Evolutionary conservation across 2,888 invertebrate species (phyloP).

Genomic region (Tridacna gigas): DNA sequence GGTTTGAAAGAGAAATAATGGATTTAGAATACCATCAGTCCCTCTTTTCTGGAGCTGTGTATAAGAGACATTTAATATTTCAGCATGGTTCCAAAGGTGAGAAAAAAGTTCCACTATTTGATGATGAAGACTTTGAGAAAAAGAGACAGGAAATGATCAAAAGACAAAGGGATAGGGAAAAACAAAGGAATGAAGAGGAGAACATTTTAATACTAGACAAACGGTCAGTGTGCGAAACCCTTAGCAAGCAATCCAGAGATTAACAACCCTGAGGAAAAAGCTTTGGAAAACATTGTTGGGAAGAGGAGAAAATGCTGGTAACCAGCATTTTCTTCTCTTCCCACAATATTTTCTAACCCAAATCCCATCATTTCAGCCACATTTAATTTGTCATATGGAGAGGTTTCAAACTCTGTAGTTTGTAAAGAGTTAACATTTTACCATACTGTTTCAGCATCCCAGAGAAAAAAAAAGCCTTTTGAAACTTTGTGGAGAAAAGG

Average conservation of each 20-base stretch:
- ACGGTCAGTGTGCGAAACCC: neutral
- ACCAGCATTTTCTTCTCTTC: neutral
- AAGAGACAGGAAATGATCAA: conserved; percentile 7
- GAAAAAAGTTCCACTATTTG: neutral
- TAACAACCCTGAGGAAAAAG: neutral
- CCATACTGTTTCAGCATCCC: no score
- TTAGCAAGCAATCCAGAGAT: neutral
- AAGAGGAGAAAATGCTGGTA: neutral
- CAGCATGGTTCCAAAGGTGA: neutral
- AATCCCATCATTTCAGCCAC: no score
- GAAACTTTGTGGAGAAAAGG: no score
- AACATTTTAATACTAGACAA: neutral
- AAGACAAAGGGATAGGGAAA: conserved; percentile 8
- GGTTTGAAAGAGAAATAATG: no score
- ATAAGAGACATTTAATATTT: no score
- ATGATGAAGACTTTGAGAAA: conserved; percentile 1
- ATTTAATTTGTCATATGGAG: no score
- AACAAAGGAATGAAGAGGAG: conserved; percentile 13
- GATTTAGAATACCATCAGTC: no score
- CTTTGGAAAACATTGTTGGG: neutral
- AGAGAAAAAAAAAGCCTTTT: no score
- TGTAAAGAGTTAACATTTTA: no score
- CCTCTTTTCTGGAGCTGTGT: no score
- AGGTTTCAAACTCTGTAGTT: no score
- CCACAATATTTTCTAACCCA: neutral